Percentiles rank a stretch among this genome's conserved stretches.
Evolutionary conservation across 2,797 vertebrate genomes (phyloP).

Genomic region (Tadarida brasiliensis): DNA sequence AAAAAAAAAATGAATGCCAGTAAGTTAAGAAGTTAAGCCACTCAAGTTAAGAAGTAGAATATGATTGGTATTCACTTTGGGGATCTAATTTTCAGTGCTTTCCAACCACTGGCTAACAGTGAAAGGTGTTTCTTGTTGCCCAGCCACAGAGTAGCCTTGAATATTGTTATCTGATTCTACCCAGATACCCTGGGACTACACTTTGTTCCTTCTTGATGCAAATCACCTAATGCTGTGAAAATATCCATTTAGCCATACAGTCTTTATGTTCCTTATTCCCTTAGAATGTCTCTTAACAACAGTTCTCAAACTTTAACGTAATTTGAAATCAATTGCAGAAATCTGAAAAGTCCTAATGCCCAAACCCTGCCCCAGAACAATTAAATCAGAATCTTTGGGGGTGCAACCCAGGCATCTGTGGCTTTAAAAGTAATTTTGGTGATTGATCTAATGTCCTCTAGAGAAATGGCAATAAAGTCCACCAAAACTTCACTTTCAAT

Average conservation of each 20-base stretch:
- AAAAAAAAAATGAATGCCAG: background rate
- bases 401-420: background rate
- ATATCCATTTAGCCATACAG: background rate
- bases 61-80: background rate
- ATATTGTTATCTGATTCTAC: conserved; percentile 21
- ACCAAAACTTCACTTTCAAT: conserved; percentile 8
- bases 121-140: conserved; percentile 17
- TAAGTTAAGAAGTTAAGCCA: background rate
- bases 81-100: conserved; percentile 33
- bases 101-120: background rate
- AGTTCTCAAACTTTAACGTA: background rate
- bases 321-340: background rate
- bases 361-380: background rate
- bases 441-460: background rate
- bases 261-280: background rate
- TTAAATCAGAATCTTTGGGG: conserved; percentile 1
- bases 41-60: background rate
- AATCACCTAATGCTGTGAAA: conserved; percentile 46
- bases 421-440: conserved; percentile 5
- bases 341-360: background rate
- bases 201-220: conserved; percentile 21
- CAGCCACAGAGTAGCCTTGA: background rate
- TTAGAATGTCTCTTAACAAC: background rate
- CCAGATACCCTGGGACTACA: background rate
- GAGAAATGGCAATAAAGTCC: conserved; percentile 4